These are phyloP conservation scores for Acrobasis consociella DNA, from an alignment of 2,888 invertebrate genomes.

Conservation along the genomic window DNA sequence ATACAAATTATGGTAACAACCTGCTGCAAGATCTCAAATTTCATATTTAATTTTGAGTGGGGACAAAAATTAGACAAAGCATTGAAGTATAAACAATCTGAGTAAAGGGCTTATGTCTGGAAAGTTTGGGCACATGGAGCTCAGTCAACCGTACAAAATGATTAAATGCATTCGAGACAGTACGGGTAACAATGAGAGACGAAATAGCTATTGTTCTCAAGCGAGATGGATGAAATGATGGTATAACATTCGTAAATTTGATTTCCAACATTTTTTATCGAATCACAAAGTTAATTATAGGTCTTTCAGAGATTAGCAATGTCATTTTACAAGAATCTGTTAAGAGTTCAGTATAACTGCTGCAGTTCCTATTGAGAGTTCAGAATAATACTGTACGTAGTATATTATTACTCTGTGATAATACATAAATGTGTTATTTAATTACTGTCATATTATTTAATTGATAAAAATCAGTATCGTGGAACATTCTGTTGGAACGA, in stretches of 20 bases:
- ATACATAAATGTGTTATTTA: no score
- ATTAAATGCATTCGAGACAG: constrained; percentile 1
- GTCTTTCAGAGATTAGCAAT: no score
- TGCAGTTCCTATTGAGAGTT: no score
- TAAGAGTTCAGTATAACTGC: no score
- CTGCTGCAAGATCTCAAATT: background rate
- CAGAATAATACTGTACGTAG: no score
- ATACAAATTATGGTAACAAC: background rate
- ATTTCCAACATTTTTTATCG: no score
- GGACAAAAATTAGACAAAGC: background rate
- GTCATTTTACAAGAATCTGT: no score
- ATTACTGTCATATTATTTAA: no score
- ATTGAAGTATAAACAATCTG: background rate
- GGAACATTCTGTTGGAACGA: no score
- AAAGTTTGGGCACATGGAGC: constrained; percentile 1
- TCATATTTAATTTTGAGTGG: background rate
- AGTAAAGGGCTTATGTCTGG: background rate
- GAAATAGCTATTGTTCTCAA: background rate
- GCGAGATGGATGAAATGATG: background rate
- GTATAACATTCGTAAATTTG: background rate
- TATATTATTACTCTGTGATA: no score
- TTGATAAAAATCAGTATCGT: no score
- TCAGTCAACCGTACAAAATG: background rate
- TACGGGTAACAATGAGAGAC: background rate
- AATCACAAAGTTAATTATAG: no score